Percentiles rank a stretch among this genome's conserved stretches.
Conservation (phyloP, 1,140 invertebrate species). For the Piezodorus guildinii region DNA sequence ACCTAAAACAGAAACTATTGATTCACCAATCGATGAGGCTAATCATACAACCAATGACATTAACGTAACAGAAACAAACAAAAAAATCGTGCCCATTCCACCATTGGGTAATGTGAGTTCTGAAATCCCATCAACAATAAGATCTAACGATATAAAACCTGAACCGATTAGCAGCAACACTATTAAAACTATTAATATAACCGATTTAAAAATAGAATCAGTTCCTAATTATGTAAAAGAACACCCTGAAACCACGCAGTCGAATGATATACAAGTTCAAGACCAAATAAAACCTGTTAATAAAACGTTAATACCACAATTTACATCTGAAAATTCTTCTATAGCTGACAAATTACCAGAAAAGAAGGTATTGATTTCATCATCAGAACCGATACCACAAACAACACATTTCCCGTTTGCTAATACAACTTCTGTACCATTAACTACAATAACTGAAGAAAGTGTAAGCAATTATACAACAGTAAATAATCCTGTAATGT, state of each 20-base stretch:
- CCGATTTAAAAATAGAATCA: background rate
- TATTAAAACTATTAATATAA: background rate
- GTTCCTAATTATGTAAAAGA: background rate
- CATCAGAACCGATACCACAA: too few relatives aligned
- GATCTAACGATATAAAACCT: conserved; percentile 6
- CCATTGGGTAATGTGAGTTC: too few relatives aligned
- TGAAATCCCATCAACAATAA: background rate
- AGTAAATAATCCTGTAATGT: too few relatives aligned
- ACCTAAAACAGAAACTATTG: background rate
- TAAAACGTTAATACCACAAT: background rate
- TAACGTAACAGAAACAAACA: background rate
- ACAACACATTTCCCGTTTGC: too few relatives aligned
- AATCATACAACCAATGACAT: background rate
- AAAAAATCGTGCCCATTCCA: too few relatives aligned
- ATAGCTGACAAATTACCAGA: too few relatives aligned
- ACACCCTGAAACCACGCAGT: background rate
- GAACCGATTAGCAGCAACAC: background rate
- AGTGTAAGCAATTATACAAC: too few relatives aligned
- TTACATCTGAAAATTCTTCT: background rate
- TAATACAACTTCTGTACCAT: too few relatives aligned
- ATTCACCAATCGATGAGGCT: background rate
- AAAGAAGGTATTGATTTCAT: too few relatives aligned
- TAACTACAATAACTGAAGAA: too few relatives aligned
- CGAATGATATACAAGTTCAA: conserved; percentile 3
- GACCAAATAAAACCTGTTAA: background rate